A percentile compares a stretch with the other conserved stretches of the same genome.
These are phyloP conservation scores for Tenodera sinensis DNA, from an alignment of 2,888 invertebrate genomes.

Conservation along the genomic window DNA sequence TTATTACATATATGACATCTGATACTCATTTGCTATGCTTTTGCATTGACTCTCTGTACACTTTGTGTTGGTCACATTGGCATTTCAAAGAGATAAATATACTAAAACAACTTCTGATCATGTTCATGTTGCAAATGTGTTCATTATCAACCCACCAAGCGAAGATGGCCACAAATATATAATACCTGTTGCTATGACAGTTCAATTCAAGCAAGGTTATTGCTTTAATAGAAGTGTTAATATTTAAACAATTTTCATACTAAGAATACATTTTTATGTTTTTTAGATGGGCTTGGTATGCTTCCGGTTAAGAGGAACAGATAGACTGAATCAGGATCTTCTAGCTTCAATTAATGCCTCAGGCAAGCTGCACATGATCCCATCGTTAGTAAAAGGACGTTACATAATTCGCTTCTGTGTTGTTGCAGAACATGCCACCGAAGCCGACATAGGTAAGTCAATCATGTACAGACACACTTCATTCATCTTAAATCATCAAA, in stretches of 20 bases:
- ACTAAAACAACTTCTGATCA: too few relatives aligned
- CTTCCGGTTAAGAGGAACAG: constrained; percentile 67
- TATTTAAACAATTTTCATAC: neutral
- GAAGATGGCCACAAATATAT: too few relatives aligned
- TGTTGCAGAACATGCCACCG: constrained; percentile 70
- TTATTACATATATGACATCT: too few relatives aligned
- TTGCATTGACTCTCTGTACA: too few relatives aligned
- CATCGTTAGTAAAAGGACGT: constrained; percentile 69
- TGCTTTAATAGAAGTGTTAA: neutral
- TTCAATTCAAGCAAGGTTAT: neutral
- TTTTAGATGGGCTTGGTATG: constrained; percentile 67
- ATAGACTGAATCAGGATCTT: constrained; percentile 70
- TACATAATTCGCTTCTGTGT: constrained; percentile 79
- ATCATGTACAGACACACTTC: too few relatives aligned
- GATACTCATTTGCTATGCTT: too few relatives aligned
- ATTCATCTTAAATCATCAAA: too few relatives aligned
- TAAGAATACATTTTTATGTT: neutral
- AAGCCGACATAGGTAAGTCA: constrained; percentile 59
- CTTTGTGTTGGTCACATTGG: too few relatives aligned
- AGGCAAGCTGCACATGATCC: constrained; percentile 83
- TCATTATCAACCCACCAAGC: too few relatives aligned
- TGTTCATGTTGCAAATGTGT: too few relatives aligned
- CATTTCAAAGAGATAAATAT: too few relatives aligned
- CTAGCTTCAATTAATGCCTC: constrained; percentile 77
- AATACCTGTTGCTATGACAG: too few relatives aligned